Base-by-base conservation (phyloP, 2,888 invertebrate species). In the Phrixothrix hirtus region DNA sequence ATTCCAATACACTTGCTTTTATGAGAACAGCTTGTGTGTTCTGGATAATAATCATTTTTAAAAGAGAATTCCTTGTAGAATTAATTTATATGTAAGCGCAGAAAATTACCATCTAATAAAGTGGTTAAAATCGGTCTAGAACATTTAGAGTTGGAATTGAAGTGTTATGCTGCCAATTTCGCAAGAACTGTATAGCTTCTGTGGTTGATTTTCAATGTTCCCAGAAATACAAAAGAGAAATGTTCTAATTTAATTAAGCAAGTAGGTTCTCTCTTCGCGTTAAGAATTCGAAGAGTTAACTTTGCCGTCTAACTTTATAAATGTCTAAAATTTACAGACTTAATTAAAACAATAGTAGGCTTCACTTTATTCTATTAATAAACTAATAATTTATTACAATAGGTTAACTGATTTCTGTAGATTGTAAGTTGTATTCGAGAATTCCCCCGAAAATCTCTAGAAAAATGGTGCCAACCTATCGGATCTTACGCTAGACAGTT, bases 401-500 rank as follows among this genome's bases (percentile, higher is more conserved):
- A n/a, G n/a, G n/a, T n/a, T n/a, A n/a, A n/a, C n/a, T n/a, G n/a
- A n/a, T n/a, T n/a, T n/a, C n/a, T n/a, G n/a, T n/a, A n/a, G n/a
- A n/a, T n/a, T n/a, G n/a, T n/a, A n/a, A n/a, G n/a, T n/a, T n/a
- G n/a, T n/a, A n/a, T n/a, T n/a, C n/a, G n/a, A n/a, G n/a, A n/a
- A n/a, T n/a, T n/a, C n/a, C n/a, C n/a, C n/a, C 21, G 21, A 21
- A 21, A 21, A 21, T 21, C n/a, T n/a, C 4, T 17, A 17, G 41
- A 49, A 45, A 49, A 48, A 45, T 50, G 49, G 49, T 50, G 57
- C 47, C 46, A 37, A 50, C 30, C 48, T 50, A 57, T 50, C 57
- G 26, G 21, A 25, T 46, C 50, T 38, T 47, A 46, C 45, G 42
- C 52, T 21, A 47, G 49, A 56, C 48, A 52, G 43, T 56, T 56